Percentiles rank a stretch among this genome's conserved stretches.
Conservation (phyloP, 2,888 invertebrate genomes). For the Dichetophora obliterata region DNA sequence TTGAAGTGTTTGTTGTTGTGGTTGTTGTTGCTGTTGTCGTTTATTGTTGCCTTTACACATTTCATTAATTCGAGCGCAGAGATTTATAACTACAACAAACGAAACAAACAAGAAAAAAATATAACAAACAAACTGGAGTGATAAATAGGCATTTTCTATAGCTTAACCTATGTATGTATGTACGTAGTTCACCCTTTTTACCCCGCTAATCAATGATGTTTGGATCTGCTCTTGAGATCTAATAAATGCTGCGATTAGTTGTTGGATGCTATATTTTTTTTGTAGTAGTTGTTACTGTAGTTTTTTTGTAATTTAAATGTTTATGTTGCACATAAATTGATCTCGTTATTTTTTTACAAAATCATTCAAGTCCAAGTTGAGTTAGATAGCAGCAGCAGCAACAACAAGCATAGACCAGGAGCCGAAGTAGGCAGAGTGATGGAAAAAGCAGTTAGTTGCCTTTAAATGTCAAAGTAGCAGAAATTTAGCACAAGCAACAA, state of each 20-base stretch:
- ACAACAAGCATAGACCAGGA: not conserved
- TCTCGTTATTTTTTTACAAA: conserved; percentile 27
- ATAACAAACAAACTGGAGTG: not conserved
- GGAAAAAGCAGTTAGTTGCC: conserved; percentile 25
- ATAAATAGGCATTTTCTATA: not conserved
- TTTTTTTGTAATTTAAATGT: conserved; percentile 39
- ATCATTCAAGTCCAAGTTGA: conserved; percentile 26
- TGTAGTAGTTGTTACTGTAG: conserved; percentile 38
- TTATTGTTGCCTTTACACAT: conserved; percentile 4
- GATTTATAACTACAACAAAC: conserved; percentile 19
- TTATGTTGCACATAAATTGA: conserved; percentile 33
- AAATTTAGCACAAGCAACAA: conserved; percentile 39
- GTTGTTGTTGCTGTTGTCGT: not conserved
- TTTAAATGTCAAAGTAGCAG: conserved; percentile 35
- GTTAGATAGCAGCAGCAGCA: not conserved
- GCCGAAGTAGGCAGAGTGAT: not conserved
- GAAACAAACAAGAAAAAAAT: not conserved
- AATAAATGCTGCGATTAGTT: conserved; percentile 39
- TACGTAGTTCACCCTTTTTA: conserved; percentile 8
- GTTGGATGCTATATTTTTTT: conserved; percentile 29
- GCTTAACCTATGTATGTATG: conserved; percentile 13
- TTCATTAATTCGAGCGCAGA: conserved; percentile 18
- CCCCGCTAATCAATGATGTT: not conserved
- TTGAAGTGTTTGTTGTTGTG: not conserved
- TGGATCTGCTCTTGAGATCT: not conserved